A percentile compares a stretch with the other conserved stretches of the same genome.
These are phyloP conservation scores for Colostygia pectinataria DNA, from an alignment of 2,888 invertebrate genomes.

Conservation along the genomic window DNA sequence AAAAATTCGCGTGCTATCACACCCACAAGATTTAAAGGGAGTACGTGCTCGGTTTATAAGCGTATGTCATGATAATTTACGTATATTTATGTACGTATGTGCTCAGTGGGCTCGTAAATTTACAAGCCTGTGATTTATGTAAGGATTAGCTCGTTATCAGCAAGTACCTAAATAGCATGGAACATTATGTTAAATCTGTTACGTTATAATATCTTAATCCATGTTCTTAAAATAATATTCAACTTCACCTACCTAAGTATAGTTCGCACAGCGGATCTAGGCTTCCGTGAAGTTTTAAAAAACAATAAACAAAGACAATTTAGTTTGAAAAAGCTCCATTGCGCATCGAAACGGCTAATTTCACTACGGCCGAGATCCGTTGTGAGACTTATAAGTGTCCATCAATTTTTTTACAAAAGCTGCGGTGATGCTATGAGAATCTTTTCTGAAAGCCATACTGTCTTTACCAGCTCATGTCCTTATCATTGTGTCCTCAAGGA, in stretches of 20 bases:
- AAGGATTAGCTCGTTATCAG: constrained; percentile 72
- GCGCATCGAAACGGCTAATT: too few relatives aligned
- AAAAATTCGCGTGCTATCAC: constrained; percentile 29
- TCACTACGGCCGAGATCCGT: too few relatives aligned
- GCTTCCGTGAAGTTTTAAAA: too few relatives aligned
- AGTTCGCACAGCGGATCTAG: too few relatives aligned
- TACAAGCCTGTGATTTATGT: constrained; percentile 70
- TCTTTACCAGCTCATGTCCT: constrained; percentile 1
- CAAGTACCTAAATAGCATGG: constrained; percentile 43
- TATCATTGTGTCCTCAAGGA: constrained; percentile 27
- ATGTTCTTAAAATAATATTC: too few relatives aligned
- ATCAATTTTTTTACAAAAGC: too few relatives aligned
- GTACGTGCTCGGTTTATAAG: constrained; percentile 50
- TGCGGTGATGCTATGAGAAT: too few relatives aligned
- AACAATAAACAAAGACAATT: too few relatives aligned
- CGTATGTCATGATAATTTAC: constrained; percentile 65
- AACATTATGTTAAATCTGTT: constrained; percentile 19
- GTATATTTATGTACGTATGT: constrained; percentile 60
- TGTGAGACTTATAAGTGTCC: too few relatives aligned
- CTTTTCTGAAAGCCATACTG: too few relatives aligned
- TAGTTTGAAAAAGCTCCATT: too few relatives aligned
- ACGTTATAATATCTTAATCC: not conserved
- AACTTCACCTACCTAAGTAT: too few relatives aligned
- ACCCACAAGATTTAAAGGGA: constrained; percentile 30
- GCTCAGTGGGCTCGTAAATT: constrained; percentile 73